Conservation (phyloP, 2,888 invertebrate species). For the Hedychridium roseum region DNA sequence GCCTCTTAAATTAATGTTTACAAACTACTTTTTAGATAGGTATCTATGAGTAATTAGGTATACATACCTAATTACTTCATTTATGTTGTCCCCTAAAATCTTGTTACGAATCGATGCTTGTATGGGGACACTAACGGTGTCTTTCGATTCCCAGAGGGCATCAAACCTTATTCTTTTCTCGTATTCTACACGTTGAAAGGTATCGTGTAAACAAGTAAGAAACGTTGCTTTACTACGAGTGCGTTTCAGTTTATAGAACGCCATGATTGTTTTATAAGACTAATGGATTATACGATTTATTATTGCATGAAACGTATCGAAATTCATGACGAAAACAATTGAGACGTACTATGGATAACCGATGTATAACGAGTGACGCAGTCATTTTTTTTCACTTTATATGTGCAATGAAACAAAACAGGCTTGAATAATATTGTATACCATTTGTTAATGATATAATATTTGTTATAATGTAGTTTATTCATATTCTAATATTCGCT, state of each 20-base stretch:
- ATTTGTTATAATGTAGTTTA: not conserved
- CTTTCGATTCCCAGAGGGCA: slow-evolving; percentile 4
- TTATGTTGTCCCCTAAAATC: slow-evolving; percentile 1
- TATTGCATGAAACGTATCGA: not conserved
- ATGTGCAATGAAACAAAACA: not conserved
- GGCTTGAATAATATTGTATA: not conserved
- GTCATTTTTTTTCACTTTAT: not conserved
- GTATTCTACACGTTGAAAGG: not conserved
- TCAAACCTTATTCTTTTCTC: slow-evolving; percentile 1
- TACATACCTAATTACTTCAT: slow-evolving; percentile 1
- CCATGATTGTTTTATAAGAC: not conserved
- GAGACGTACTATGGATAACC: not conserved
- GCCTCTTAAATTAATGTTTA: not conserved
- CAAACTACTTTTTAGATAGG: not conserved
- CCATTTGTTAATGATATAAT: not conserved
- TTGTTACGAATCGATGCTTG: not conserved
- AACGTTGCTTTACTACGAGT: not conserved
- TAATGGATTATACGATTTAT: not conserved
- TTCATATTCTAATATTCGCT: no score
- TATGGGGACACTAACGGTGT: not conserved
- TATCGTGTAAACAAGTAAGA: not conserved
- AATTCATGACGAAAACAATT: not conserved
- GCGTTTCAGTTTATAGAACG: not conserved
- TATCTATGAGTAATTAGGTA: not conserved
- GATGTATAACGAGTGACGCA: no score